A percentile compares a stretch with the other conserved stretches of the same genome.
phyloP scores from a whole-genome alignment of 1,140 invertebrate species.

The Hyphantria cunea region DNA sequence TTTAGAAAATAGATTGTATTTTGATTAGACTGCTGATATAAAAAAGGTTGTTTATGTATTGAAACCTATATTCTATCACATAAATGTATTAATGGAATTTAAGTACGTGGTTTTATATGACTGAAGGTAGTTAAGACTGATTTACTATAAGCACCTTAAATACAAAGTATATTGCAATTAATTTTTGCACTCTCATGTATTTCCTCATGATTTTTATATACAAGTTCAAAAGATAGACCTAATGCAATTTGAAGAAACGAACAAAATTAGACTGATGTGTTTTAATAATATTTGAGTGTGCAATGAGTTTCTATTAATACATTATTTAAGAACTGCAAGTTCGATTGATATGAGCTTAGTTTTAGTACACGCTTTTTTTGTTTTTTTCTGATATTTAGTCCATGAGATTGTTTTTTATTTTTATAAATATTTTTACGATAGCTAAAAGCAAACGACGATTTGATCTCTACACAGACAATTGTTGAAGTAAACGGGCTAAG shows the following conservation, averaged over 20 bases:
- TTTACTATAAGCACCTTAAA: neutral
- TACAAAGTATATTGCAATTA: slow-evolving; percentile 10
- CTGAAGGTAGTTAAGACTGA: slow-evolving; percentile 17
- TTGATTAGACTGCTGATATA: too few species aligned
- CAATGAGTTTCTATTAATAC: slow-evolving; percentile 21
- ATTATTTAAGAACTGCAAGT: slow-evolving; percentile 2
- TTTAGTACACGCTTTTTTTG: slow-evolving; percentile 11
- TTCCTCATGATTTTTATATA: neutral
- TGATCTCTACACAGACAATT: slow-evolving; percentile 66
- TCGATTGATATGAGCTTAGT: slow-evolving; percentile 17
- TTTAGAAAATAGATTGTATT: too few species aligned
- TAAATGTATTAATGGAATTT: too few species aligned
- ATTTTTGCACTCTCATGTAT: neutral
- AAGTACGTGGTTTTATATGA: slow-evolving; percentile 10
- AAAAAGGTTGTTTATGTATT: too few species aligned
- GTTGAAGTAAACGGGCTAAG: slow-evolving; percentile 72
- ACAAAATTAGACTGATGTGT: slow-evolving; percentile 17
- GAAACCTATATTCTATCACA: too few species aligned
- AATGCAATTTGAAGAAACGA: slow-evolving; percentile 16
- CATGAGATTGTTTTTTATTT: slow-evolving; percentile 29
- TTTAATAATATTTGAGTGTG: neutral
- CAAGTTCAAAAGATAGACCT: slow-evolving; percentile 2
- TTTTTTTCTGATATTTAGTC: slow-evolving; percentile 25
- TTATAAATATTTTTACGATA: slow-evolving; percentile 55
- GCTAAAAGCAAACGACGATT: slow-evolving; percentile 73